phyloP scores from a whole-genome alignment of 2,888 invertebrate genomes.

The Pristionchus exspectatus region DNA sequence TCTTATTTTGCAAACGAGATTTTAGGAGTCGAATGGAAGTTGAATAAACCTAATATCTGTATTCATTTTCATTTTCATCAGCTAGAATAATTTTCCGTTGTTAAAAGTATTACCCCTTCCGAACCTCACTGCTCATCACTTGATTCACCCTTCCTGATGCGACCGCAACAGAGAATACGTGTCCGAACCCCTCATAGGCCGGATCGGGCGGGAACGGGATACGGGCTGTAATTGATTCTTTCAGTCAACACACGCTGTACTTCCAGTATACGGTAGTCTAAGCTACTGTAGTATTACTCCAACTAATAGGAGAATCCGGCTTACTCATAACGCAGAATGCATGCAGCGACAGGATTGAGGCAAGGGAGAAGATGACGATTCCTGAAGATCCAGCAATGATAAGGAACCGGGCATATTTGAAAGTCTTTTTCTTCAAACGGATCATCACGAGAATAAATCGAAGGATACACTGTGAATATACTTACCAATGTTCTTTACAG shows the following conservation, averaged over 20 bases:
- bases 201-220: slow-evolving; percentile 48
- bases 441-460: no score
- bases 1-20: no score
- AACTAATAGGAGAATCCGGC: neutral
- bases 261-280: no score
- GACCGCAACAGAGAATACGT: slow-evolving; percentile 27
- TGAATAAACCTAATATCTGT: no score
- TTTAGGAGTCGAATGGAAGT: no score
- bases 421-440: no score
- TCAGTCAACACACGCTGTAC: no score
- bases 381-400: neutral
- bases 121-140: slow-evolving; percentile 34
- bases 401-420: no score
- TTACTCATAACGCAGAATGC: neutral
- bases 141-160: slow-evolving; percentile 17
- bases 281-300: no score
- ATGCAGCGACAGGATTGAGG: neutral
- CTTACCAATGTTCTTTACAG: neutral
- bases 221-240: neutral
- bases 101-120: no score
- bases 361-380: neutral
- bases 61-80: no score
- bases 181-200: slow-evolving; percentile 21
- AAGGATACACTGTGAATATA: neutral
- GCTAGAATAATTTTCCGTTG: no score